These are phyloP conservation scores for Marmota monax DNA, from an alignment of 2,113 vertebrate species.

Conservation along the genomic window DNA sequence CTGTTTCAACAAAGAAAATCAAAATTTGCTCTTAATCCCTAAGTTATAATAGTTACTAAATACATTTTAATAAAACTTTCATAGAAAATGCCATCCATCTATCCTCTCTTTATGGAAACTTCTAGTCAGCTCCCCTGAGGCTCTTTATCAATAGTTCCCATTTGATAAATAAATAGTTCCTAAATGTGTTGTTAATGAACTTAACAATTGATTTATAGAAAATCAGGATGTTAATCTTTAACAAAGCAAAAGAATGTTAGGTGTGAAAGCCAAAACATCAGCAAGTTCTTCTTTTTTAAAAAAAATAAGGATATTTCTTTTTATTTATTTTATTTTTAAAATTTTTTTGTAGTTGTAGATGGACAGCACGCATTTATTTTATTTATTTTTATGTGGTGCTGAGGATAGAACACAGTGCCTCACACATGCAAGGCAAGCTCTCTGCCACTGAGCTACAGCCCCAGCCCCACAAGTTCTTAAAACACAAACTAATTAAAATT, in stretches of 20 bases:
- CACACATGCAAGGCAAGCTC: too few relatives aligned
- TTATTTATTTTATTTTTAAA: too few relatives aligned
- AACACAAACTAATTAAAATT: background rate
- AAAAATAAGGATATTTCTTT: too few relatives aligned
- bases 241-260: background rate
- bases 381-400: too few relatives aligned
- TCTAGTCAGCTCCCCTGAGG: background rate
- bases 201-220: background rate
- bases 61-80: constrained; percentile 14
- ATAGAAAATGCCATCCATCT: background rate
- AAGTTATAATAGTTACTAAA: background rate
- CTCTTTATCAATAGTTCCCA: background rate
- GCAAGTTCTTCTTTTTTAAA: background rate
- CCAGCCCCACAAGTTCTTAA: background rate
- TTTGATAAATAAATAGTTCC: too few relatives aligned
- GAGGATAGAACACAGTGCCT: too few relatives aligned
- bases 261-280: background rate
- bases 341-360: too few relatives aligned
- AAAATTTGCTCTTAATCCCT: background rate
- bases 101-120: background rate
- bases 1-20: constrained; percentile 4
- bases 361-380: too few relatives aligned
- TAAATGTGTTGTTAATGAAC: background rate
- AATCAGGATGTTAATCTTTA: background rate
- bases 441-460: too few relatives aligned